phyloP scores from a whole-genome alignment of 2,797 vertebrate species.

The Neostethus bicornis region DNA sequence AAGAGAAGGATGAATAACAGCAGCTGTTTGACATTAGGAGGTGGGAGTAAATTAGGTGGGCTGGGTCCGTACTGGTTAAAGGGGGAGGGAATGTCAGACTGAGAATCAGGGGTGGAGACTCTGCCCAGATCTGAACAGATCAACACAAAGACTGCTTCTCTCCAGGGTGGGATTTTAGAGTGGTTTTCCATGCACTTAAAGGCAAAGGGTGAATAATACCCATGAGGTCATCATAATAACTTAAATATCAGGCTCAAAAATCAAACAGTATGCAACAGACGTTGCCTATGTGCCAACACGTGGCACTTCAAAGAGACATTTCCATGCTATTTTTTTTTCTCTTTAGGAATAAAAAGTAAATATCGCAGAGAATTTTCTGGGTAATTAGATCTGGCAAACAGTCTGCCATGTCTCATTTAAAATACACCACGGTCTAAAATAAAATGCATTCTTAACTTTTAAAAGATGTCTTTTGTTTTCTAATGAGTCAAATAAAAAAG shows the following conservation, averaged over 20 bases:
- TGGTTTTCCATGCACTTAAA: slow-evolving; percentile 42
- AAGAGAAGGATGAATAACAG: slow-evolving; percentile 28
- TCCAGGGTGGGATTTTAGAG: slow-evolving; percentile 46
- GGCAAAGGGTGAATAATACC: slow-evolving; percentile 35
- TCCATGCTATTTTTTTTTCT: slow-evolving; percentile 43
- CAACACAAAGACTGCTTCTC: slow-evolving; percentile 50
- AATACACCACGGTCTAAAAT: slow-evolving; percentile 16
- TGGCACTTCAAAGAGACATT: slow-evolving; percentile 36
- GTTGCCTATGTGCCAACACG: slow-evolving; percentile 38
- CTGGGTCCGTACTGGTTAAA: slow-evolving; percentile 47
- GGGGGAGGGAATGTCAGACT: slow-evolving; percentile 30
- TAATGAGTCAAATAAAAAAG: neutral
- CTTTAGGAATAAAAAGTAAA: slow-evolving; percentile 36
- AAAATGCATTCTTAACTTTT: slow-evolving; percentile 2
- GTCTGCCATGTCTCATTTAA: slow-evolving; percentile 50
- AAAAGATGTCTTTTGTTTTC: slow-evolving; percentile 1
- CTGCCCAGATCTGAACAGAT: slow-evolving; percentile 41
- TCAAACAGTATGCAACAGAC: slow-evolving; percentile 46
- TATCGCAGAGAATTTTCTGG: slow-evolving; percentile 34
- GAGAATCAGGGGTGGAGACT: slow-evolving; percentile 45
- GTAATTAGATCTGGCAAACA: slow-evolving; percentile 34
- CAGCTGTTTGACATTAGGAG: slow-evolving; percentile 76
- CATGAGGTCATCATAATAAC: slow-evolving; percentile 52
- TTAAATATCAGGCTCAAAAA: slow-evolving; percentile 55
- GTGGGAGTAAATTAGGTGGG: slow-evolving; percentile 59